Conservation (phyloP, 1,140 invertebrate genomes). For the Dreissena rostriformis region DNA sequence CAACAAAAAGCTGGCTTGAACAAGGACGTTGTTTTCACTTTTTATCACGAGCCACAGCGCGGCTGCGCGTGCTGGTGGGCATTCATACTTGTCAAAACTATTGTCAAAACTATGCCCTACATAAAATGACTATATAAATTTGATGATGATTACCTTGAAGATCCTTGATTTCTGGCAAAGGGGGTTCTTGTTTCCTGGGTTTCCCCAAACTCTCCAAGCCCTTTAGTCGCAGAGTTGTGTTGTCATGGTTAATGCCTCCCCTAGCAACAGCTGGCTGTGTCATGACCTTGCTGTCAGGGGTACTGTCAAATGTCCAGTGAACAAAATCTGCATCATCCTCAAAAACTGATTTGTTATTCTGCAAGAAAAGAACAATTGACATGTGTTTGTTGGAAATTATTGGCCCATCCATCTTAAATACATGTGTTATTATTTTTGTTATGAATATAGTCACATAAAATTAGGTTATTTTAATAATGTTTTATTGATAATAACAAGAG, state of each 20-base stretch:
- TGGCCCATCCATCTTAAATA: not conserved
- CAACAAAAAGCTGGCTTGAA: too few species aligned
- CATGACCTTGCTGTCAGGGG: not conserved
- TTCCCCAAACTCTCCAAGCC: constrained; percentile 39
- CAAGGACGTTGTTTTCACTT: too few species aligned
- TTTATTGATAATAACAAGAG: too few species aligned
- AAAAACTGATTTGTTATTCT: constrained; percentile 22
- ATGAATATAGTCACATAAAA: too few species aligned
- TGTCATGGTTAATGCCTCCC: not conserved
- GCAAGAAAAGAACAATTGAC: not conserved
- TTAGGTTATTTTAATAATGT: too few species aligned
- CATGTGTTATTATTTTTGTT: too few species aligned
- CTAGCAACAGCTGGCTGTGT: not conserved
- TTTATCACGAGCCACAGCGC: too few species aligned
- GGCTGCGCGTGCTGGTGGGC: too few species aligned
- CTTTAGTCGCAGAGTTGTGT: constrained; percentile 20
- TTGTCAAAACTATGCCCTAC: too few species aligned
- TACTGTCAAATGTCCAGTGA: constrained; percentile 42
- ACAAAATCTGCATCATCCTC: constrained; percentile 52
- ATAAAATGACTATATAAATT: too few species aligned
- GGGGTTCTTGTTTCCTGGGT: not conserved
- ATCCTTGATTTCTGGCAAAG: constrained; percentile 35
- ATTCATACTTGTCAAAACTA: too few species aligned
- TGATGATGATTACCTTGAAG: constrained; percentile 21
- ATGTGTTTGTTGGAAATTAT: not conserved